Percentiles rank a stretch among this genome's conserved stretches.
These are phyloP conservation scores for Cheilosia grossa DNA, from an alignment of 2,888 invertebrate species.

Conservation along the genomic window DNA sequence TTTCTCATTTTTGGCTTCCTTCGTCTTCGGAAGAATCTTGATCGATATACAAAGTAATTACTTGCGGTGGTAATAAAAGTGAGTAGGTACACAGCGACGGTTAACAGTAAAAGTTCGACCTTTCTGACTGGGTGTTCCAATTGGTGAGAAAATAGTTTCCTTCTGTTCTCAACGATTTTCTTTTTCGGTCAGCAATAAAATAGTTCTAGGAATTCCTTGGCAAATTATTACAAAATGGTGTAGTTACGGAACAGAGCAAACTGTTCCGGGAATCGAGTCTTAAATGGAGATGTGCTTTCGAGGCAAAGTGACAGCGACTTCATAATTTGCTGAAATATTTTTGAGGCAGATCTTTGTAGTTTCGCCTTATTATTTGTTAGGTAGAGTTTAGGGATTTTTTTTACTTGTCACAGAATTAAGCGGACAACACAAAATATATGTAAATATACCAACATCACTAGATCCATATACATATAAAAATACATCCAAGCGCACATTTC, in stretches of 20 bases:
- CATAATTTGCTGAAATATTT: too few relatives aligned
- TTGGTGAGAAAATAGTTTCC: conserved; percentile 16
- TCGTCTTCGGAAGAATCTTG: conserved; percentile 15
- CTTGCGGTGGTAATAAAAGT: conserved; percentile 30
- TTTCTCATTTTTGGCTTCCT: conserved; percentile 10
- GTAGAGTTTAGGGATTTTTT: too few relatives aligned
- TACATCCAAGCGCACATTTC: too few relatives aligned
- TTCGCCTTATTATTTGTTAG: too few relatives aligned
- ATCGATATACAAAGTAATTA: conserved; percentile 58
- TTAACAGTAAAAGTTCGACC: conserved; percentile 43
- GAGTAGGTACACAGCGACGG: neutral
- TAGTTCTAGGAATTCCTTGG: neutral
- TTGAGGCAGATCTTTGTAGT: too few relatives aligned
- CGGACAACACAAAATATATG: too few relatives aligned
- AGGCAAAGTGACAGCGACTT: neutral
- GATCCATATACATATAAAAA: too few relatives aligned
- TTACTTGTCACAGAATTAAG: too few relatives aligned
- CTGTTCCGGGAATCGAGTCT: neutral
- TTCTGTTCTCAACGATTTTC: neutral
- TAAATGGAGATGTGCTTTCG: neutral
- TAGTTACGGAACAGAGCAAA: too few relatives aligned
- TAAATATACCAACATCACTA: too few relatives aligned
- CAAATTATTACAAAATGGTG: neutral
- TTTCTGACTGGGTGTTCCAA: conserved; percentile 38
- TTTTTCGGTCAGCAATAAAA: neutral